Evolutionary conservation across 1,140 invertebrate genomes (phyloP).

Genomic region (Orius insidiosus): DNA sequence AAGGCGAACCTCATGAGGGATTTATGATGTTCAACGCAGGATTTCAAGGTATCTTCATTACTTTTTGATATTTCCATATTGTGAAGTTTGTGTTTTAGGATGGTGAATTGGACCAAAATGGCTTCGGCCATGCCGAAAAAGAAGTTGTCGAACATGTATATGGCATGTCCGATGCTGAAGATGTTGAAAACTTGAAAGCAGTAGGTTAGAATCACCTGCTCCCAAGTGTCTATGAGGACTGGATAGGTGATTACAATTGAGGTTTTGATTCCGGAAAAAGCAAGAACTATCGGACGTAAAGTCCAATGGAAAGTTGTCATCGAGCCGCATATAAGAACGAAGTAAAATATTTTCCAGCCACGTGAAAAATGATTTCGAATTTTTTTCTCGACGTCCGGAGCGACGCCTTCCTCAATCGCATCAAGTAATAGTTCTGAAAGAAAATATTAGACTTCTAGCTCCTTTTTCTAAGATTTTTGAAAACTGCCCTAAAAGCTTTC

Average conservation of each 20-base stretch:
- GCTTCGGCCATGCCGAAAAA: constrained; percentile 8
- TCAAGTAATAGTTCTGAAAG: background rate
- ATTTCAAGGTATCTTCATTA: background rate
- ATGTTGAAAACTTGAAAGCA: constrained; percentile 7
- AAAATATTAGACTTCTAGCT: too few relatives aligned
- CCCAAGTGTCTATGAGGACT: constrained; percentile 4
- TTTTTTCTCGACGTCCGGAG: background rate
- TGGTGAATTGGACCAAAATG: constrained; percentile 4
- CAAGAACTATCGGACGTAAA: background rate
- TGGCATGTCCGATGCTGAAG: background rate
- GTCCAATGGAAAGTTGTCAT: background rate
- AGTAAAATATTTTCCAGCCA: background rate
- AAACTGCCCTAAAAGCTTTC: too few relatives aligned
- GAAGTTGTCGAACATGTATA: constrained; percentile 11
- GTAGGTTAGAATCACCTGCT: constrained; percentile 3
- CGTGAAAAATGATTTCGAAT: background rate
- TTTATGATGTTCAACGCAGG: constrained; percentile 4
- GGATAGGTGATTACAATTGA: constrained; percentile 8
- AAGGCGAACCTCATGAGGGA: background rate
- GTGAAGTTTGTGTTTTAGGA: constrained; percentile 4
- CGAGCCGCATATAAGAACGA: background rate
- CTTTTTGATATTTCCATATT: background rate
- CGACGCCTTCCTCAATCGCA: background rate
- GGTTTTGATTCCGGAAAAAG: constrained; percentile 4
- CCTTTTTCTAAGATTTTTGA: too few relatives aligned